These are phyloP conservation scores for Bolinopsis microptera DNA, from an alignment of 37 sponge, comb jelly and placozoan species.

Conservation along the genomic window DNA sequence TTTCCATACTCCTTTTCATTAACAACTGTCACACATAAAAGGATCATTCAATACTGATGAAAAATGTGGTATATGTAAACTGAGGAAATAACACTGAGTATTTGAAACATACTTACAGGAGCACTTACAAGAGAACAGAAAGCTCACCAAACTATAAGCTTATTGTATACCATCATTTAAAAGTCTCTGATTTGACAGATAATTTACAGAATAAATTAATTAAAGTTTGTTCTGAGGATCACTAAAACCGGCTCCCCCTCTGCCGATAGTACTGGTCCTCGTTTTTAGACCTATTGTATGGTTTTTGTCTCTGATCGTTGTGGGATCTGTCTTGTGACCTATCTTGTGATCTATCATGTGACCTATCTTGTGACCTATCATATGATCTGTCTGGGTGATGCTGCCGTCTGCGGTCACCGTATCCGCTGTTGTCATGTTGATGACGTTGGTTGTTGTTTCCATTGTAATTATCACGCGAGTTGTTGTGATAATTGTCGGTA, in stretches of 20 bases:
- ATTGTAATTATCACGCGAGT: neutral
- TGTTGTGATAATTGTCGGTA: neutral
- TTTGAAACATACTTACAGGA: no score
- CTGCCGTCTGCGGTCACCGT: neutral
- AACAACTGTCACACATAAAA: no score
- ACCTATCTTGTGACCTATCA: neutral
- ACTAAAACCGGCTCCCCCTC: constrained; percentile 50
- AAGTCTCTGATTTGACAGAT: neutral
- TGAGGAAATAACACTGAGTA: neutral
- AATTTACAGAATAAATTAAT: neutral
- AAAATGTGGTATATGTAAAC: no score
- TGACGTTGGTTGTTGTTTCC: neutral
- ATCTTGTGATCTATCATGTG: constrained; percentile 39
- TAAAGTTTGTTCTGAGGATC: no score
- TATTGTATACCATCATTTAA: neutral
- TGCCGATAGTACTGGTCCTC: constrained; percentile 28
- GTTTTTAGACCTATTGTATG: neutral
- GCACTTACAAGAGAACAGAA: no score
- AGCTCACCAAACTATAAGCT: neutral
- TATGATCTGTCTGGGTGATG: neutral
- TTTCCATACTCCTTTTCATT: no score
- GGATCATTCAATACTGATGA: no score
- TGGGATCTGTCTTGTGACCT: neutral
- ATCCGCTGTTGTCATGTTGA: neutral
- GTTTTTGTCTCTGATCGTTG: neutral